Percentiles rank a stretch among this genome's conserved stretches.
These are phyloP conservation scores for Anhinga rufa DNA, from an alignment of 2,113 vertebrate species.

Conservation along the genomic window DNA sequence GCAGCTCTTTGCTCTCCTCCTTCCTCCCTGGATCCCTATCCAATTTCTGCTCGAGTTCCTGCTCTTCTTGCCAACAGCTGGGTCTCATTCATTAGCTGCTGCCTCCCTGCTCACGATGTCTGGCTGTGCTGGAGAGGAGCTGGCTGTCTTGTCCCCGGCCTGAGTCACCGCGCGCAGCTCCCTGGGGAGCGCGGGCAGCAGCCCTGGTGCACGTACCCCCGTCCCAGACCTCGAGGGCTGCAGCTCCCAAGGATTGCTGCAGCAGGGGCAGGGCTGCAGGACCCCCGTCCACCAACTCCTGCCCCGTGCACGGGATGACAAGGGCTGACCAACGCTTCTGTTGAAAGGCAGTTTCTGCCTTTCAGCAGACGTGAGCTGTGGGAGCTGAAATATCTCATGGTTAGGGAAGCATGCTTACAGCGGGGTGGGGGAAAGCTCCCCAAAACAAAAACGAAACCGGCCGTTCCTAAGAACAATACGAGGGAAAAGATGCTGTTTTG, in stretches of 20 bases:
- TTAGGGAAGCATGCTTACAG: neutral
- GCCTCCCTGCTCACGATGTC: neutral
- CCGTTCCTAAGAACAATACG: neutral
- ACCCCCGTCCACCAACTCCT: neutral
- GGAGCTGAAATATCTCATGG: neutral
- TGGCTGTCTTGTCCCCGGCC: neutral
- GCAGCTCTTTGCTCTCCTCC: neutral
- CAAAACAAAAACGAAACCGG: neutral
- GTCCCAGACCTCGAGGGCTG: neutral
- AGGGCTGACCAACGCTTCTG: neutral
- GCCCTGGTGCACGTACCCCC: neutral
- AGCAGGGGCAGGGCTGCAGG: neutral
- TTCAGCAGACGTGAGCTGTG: neutral
- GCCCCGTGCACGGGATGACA: fast-evolving
- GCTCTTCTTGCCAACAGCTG: slow-evolving; percentile 30
- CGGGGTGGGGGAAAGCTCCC: neutral
- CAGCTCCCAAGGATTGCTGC: neutral
- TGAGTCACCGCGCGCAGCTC: neutral
- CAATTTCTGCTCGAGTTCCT: neutral
- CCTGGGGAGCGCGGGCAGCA: neutral
- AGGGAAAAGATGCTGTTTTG: neutral
- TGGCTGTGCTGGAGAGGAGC: neutral
- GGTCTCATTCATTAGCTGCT: neutral
- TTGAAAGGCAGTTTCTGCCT: neutral
- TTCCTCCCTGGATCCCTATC: neutral